Conservation (phyloP, 2,113 vertebrate species). For the Neoarius graeffei region DNA sequence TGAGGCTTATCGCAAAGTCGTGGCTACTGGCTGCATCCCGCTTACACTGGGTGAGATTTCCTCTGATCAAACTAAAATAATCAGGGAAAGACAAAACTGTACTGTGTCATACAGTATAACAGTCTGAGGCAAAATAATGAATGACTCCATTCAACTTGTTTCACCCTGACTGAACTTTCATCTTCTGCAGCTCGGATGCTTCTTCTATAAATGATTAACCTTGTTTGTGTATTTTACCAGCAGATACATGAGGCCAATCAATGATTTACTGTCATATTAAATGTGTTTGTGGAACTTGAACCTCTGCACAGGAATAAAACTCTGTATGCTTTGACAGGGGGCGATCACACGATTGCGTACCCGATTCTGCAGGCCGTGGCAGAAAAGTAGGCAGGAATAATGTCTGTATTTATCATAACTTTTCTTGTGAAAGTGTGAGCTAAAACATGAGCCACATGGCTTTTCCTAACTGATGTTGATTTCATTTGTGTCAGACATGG, state of each 20-base stretch:
- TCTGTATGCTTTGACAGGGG: slow-evolving; percentile 73
- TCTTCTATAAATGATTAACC: slow-evolving; percentile 1
- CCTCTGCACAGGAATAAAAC: background rate
- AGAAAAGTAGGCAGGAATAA: slow-evolving; percentile 78
- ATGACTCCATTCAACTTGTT: background rate
- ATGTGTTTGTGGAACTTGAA: background rate
- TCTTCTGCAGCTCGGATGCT: background rate
- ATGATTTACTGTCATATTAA: slow-evolving; percentile 14
- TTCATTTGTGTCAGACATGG: slow-evolving; percentile 74
- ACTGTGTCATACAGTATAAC: background rate
- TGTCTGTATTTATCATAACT: background rate
- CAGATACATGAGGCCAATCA: background rate
- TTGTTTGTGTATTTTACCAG: background rate
- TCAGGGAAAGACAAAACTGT: background rate
- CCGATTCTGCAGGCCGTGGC: slow-evolving; percentile 90
- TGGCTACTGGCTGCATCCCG: slow-evolving; percentile 78
- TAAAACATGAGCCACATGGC: background rate
- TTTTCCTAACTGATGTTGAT: background rate
- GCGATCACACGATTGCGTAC: slow-evolving; percentile 92
- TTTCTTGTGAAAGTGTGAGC: background rate
- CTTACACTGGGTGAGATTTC: slow-evolving; percentile 84
- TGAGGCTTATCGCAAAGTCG: slow-evolving; percentile 74
- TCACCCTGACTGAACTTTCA: slow-evolving; percentile 1
- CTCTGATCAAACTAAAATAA: background rate
- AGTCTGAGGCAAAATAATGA: background rate